Base-by-base conservation (phyloP, 1,140 invertebrate genomes). In the Pseudachorutes palmiensis region DNA sequence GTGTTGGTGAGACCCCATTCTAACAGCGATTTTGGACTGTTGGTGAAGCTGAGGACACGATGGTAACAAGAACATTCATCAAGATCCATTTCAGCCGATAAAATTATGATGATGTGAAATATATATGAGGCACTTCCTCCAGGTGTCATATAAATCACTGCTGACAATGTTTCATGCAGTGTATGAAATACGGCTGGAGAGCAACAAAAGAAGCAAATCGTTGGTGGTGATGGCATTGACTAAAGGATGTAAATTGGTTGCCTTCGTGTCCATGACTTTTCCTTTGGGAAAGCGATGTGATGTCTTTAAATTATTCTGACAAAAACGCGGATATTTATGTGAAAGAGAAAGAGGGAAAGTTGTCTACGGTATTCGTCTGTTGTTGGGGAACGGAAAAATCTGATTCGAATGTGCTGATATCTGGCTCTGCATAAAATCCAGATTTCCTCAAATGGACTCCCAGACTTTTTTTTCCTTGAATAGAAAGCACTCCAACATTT, bases 401-500 rank as follows among this genome's bases (percentile, higher is more conserved):
- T 9, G 51, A 55, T 16, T 55, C 51, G 9, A 55, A 55, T 55
- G 51, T 55, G 24, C 9, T 55, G 51, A 55, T 55, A 55, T 55
- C 51, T 55, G 51, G 14, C 24, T 55, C 51, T 55, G 51, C 9
- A 55, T 55, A 55, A 55, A 55, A 14, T 55, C 12, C 24, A 55
- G 51, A 55, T 55, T 55, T 55, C 51, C 24, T 55, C 51, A 55
- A 55, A 55, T 55, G 51, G 51, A 55, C 51, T 41, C 19, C 19
- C 5, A 19, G 36, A 19, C n/a, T n/a, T n/a, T n/a, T n/a, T 41
- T 41, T 55, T 24, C 51, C 24, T 55, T 55, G 51, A 16, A 16
- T 24, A 55, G 12, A 5, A 55, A 55, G 24, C 12, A 55, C 24
- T 19, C 5, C 51, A 41, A 19, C 51, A 5, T 55, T 55, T 22